Evolutionary conservation across 2,113 vertebrate species (phyloP).

Genomic region (Trogon melanurus): DNA sequence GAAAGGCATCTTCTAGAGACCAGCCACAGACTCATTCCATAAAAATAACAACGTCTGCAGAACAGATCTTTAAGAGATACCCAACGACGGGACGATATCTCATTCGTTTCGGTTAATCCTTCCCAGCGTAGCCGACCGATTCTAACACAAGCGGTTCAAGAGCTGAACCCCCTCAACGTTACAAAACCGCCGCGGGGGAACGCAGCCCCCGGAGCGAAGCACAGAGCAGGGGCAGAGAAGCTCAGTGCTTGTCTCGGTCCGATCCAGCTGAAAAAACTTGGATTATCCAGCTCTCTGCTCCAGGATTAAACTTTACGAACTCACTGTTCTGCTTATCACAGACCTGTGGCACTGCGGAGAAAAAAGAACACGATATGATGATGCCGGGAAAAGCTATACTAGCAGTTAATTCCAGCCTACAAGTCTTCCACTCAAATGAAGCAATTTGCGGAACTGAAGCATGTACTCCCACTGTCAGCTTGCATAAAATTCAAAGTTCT

Average conservation of each 20-base stretch:
- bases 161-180: neutral
- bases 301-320: neutral
- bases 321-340: neutral
- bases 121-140: neutral
- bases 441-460: neutral
- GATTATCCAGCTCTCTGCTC: neutral
- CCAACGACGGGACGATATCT: neutral
- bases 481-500: neutral
- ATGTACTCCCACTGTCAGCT: neutral
- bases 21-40: neutral
- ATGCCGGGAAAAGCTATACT: neutral
- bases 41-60: neutral
- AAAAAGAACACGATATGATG: neutral
- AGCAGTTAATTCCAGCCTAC: neutral
- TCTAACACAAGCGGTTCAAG: neutral
- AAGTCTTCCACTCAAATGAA: neutral
- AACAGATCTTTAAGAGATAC: neutral
- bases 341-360: neutral
- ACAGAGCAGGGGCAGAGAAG: neutral
- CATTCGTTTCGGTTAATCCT: neutral
- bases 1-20: neutral
- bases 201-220: neutral
- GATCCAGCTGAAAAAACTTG: neutral
- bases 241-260: neutral
- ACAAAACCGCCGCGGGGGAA: fast-evolving